These are phyloP conservation scores for Ciona savignyi DNA, from an alignment of 23 tunicate species.

Conservation along the genomic window DNA sequence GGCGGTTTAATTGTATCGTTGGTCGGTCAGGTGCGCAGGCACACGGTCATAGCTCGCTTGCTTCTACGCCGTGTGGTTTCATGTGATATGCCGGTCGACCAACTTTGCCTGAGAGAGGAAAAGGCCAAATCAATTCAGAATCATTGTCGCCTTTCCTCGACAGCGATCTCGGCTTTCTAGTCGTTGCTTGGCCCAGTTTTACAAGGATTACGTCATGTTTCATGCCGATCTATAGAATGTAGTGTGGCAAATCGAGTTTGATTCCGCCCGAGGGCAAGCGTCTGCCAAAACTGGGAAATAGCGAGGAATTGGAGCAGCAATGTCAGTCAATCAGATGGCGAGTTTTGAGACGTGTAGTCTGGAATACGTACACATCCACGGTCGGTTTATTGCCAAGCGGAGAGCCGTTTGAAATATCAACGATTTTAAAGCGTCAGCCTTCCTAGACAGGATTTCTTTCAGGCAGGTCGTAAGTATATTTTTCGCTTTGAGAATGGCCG, in stretches of 20 bases:
- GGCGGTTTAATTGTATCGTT: neutral
- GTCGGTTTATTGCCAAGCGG: neutral
- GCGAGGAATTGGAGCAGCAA: neutral
- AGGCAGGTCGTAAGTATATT: neutral
- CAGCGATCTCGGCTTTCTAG: too few relatives aligned
- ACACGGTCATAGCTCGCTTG: neutral
- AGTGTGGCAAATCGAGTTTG: neutral
- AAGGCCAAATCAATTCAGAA: too few relatives aligned
- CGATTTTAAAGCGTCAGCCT: neutral
- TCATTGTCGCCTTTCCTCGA: too few relatives aligned
- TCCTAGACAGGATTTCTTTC: neutral
- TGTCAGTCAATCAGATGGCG: neutral
- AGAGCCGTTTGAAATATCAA: neutral
- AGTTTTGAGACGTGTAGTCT: neutral
- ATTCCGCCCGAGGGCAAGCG: neutral
- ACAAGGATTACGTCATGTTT: neutral
- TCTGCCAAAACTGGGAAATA: neutral
- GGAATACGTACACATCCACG: neutral
- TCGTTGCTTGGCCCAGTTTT: too few relatives aligned
- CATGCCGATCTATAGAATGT: neutral
- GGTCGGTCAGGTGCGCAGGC: neutral
- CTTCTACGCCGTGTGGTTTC: neutral
- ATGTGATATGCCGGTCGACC: neutral
- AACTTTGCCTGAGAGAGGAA: neutral
- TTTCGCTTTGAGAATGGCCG: neutral